Conservation (phyloP, 2,888 invertebrate genomes). For the Nemotelus nigrinus region DNA sequence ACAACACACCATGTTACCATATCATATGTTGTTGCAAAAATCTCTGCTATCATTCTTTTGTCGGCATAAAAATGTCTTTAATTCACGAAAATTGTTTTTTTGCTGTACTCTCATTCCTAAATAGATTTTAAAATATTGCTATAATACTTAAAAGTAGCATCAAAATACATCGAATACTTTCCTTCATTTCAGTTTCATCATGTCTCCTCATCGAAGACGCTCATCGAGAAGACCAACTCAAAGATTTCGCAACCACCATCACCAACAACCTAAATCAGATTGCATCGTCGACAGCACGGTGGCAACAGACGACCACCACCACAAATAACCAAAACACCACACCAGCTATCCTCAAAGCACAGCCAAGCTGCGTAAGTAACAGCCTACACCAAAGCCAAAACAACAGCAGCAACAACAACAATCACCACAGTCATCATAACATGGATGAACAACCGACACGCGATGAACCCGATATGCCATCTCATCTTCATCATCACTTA, state of each 20-base stretch:
- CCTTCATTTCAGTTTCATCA: conserved; percentile 55
- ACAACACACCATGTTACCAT: no score
- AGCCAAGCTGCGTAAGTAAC: conserved; percentile 36
- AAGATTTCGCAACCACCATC: conserved; percentile 84
- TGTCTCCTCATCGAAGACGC: conserved; percentile 64
- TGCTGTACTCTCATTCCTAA: no score
- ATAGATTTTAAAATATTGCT: neutral
- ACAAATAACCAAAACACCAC: conserved; percentile 26
- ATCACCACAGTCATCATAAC: conserved; percentile 51
- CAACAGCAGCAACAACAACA: conserved; percentile 59
- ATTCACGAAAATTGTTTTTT: no score
- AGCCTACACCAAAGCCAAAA: conserved; percentile 55
- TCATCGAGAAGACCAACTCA: conserved; percentile 76
- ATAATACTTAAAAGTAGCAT: neutral
- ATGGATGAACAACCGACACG: conserved; percentile 60
- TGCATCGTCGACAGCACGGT: conserved; percentile 61
- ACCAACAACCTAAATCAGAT: conserved; percentile 73
- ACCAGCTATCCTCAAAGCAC: neutral
- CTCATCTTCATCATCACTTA: conserved; percentile 27
- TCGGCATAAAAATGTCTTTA: no score
- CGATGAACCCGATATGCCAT: conserved; percentile 63
- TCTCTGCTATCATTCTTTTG: no score
- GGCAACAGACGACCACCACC: conserved; percentile 69
- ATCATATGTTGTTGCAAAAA: no score
- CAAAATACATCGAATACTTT: no score